Percentiles rank a stretch among this genome's conserved stretches.
phyloP scores from a whole-genome alignment of 1,140 invertebrate species.

The Apocrypta bakeri region DNA sequence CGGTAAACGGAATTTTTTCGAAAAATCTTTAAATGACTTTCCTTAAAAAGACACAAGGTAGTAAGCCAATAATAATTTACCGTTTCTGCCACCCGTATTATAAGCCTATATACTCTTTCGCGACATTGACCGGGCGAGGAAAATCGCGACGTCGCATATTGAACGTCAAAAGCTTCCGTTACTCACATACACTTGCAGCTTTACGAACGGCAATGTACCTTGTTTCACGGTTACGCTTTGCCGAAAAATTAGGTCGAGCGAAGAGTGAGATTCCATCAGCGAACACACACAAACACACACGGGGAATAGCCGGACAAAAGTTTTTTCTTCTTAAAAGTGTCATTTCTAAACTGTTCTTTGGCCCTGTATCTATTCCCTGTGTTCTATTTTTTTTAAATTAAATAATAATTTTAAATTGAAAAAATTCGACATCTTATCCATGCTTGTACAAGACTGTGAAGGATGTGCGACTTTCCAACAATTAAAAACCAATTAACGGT shows the following conservation, averaged over 20 bases:
- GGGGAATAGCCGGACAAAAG: no score
- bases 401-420: no score
- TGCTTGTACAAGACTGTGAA: no score
- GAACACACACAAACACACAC: no score
- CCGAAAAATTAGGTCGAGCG: conserved; percentile 49
- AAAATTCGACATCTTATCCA: no score
- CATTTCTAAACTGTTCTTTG: no score
- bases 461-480: conserved; percentile 23
- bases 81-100: conserved; percentile 5
- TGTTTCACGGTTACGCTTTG: conserved; percentile 44
- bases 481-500: conserved; percentile 41
- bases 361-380: no score
- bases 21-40: neutral
- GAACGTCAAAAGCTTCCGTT: conserved; percentile 37
- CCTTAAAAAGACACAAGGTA: neutral
- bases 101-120: neutral
- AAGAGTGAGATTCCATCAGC: no score
- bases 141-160: conserved; percentile 20
- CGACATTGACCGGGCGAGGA: conserved; percentile 9
- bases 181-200: neutral
- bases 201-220: neutral
- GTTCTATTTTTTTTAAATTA: no score
- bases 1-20: neutral
- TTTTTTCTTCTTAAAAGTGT: no score
- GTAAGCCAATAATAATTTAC: conserved; percentile 2